A percentile compares a stretch with the other conserved stretches of the same genome.
Evolutionary conservation across 2,888 invertebrate species (phyloP).

Genomic region (Ennomos quercinarius): DNA sequence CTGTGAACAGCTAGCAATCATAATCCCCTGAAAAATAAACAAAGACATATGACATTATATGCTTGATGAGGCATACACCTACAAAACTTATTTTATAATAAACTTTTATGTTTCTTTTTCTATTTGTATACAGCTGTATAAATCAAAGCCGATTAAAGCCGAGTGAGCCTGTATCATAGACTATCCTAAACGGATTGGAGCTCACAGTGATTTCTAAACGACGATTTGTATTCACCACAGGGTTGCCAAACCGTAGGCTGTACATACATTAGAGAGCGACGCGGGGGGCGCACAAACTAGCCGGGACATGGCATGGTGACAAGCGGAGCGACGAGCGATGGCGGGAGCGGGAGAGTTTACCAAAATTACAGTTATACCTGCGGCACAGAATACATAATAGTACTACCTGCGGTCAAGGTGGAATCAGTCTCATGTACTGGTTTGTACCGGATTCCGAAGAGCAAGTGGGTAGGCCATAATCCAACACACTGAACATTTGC

Average conservation of each 20-base stretch:
- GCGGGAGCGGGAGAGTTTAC: too few relatives aligned
- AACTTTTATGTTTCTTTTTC: background rate
- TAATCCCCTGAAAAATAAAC: too few relatives aligned
- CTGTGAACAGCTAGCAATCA: too few relatives aligned
- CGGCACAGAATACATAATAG: background rate
- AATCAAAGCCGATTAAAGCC: background rate
- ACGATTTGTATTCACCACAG: constrained; percentile 17
- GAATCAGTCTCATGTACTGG: too few relatives aligned
- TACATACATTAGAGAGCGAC: constrained; percentile 10
- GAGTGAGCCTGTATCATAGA: constrained; percentile 3
- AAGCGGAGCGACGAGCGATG: background rate
- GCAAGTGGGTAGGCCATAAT: too few relatives aligned
- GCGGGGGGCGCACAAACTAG: constrained; percentile 6
- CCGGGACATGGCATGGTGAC: background rate
- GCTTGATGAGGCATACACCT: too few relatives aligned
- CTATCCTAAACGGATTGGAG: constrained; percentile 19
- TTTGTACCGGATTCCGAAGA: too few relatives aligned
- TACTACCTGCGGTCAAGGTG: too few relatives aligned
- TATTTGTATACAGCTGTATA: background rate
- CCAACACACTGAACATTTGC: too few relatives aligned
- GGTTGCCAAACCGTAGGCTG: constrained; percentile 8
- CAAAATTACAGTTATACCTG: too few relatives aligned
- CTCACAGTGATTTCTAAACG: constrained; percentile 21
- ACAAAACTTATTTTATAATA: too few relatives aligned
- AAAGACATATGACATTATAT: too few relatives aligned